Evolutionary conservation across 1,140 invertebrate species (phyloP), one percentile per base, ranked within the genome.

Genomic region (Oscheius sp.): DNA sequence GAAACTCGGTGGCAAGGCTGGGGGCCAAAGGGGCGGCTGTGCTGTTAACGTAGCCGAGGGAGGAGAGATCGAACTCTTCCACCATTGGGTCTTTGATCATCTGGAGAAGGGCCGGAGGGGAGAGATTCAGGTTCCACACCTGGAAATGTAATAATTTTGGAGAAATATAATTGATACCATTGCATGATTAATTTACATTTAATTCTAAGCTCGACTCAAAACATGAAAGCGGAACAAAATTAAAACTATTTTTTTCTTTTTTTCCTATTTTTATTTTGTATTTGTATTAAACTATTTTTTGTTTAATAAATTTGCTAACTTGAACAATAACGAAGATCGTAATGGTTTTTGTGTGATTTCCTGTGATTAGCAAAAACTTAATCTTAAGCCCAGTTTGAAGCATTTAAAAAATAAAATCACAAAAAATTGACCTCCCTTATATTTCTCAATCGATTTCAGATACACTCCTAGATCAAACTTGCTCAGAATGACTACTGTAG

Each of bases 11-110:
- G 49, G 68, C 49, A n/a, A 76, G 52, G 29, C 75, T 73, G 23
- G 75, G 75, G 0, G 90, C 89, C 49, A 55, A 23, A 0, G 91
- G 89, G 2, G 91, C 91, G 0, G 91, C 91, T 2, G 90, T 91
- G 62, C 86, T 88, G 46, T 90, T 83, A 1, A 91, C 84, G 3
- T 85, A 78, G 49, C 84, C 83, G 0, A 91, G 72, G 20, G 82
- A 81, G 4, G 87, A 83, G 2, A 91, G 78, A 74, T 90, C 88
- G 49, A 87, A 86, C 2, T 85, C 81, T 0, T 86, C 89, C 10
- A 92, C 86, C 29, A 87, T 86, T 0, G 89, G 88, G 78, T 89
- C 87, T 55, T 88, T 88, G 1, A 87, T 88, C 77, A 93, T 85
- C 78, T 92, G 91, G 20, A 90, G 85, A 23, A 90, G 88, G 87